Base-by-base conservation (phyloP, 2,888 invertebrate species). In the Notodonta ziczac region DNA sequence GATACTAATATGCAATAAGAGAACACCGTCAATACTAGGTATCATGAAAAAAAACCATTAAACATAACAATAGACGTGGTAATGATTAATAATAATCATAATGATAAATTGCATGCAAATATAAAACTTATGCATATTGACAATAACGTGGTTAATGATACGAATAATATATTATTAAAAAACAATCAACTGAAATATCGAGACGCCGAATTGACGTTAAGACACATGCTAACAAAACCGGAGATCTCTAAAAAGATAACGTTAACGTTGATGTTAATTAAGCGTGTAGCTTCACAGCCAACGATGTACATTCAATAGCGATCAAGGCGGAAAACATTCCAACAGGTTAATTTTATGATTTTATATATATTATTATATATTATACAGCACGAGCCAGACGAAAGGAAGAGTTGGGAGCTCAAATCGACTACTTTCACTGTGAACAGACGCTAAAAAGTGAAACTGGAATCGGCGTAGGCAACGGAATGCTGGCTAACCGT, bases 371-470 rank as follows among this genome's bases (percentile, higher is more conserved):
- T n/a, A n/a, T n/a, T n/a, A n/a, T n/a, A n/a, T n/a, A 76, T 65
- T 69, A 65, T 59, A 77, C 61, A 56, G 73, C 81, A 78, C 76
- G 72, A 81, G 72, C 74, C 75, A 77, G 79, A 88, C 76, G 88
- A 91, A 89, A 90, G 89, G 87, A 91, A 90, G 84, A 89, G 89
- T 88, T 85, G 82, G 83, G 84, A 85, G 76, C 82, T 80, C 62
- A 86, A 82, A 86, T 86, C 84, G 74, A 83, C 83, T 75, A 91
- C 93, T 93, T 93, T 93, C 93, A 89, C 93, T 86, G 66, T 58
- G 75, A 80, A 75, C 78, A 85, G 81, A 87, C 83, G 89, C 90
- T 92, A 91, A 92, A 90, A 93, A 92, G 93, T 91, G 92, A 93
- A 93, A 93, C 89, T 88, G 89, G 82, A 86, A 87, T 84, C 83